Percentiles rank a stretch among this genome's conserved stretches.
These are phyloP conservation scores for Nannoperca australis DNA, from an alignment of 2,797 vertebrate species.

Conservation along the genomic window DNA sequence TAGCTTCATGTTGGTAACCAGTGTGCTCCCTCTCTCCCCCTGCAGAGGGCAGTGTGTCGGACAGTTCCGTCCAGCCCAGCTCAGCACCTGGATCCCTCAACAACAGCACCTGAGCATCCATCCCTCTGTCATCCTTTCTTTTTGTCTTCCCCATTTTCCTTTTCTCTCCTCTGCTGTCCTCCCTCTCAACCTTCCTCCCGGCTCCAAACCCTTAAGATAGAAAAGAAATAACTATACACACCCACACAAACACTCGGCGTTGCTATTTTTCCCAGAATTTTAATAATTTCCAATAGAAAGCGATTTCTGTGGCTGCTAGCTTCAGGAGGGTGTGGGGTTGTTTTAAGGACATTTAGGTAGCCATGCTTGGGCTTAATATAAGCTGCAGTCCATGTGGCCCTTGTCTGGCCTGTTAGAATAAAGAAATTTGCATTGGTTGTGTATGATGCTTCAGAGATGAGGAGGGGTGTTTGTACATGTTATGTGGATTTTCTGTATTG, in stretches of 20 bases:
- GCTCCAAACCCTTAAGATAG: conserved; percentile 71
- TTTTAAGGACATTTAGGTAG: conserved; percentile 50
- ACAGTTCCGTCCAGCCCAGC: conserved; percentile 89
- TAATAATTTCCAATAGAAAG: conserved; percentile 57
- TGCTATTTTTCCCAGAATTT: conserved; percentile 60
- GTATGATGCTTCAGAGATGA: conserved; percentile 57
- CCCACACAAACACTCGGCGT: conserved; percentile 59
- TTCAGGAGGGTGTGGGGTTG: conserved; percentile 56
- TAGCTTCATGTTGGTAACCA: background rate
- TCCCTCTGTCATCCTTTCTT: conserved; percentile 70
- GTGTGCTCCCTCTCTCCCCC: conserved; percentile 63
- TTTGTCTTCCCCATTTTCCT: conserved; percentile 66
- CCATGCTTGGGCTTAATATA: conserved; percentile 48
- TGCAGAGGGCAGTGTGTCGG: conserved; percentile 90
- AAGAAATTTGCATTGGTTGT: conserved; percentile 25
- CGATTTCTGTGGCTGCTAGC: conserved; percentile 44
- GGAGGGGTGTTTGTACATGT: conserved; percentile 48
- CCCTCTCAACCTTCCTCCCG: conserved; percentile 61
- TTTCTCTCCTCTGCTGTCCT: conserved; percentile 61
- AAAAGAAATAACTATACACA: conserved; percentile 49
- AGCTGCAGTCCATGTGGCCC: conserved; percentile 48
- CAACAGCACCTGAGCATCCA: conserved; percentile 91
- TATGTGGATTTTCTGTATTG: conserved; percentile 66
- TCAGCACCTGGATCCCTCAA: conserved; percentile 89
- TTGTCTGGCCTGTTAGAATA: conserved; percentile 38